These are phyloP conservation scores for Panthera uncia DNA, from an alignment of 2,113 vertebrate species.

Conservation along the genomic window DNA sequence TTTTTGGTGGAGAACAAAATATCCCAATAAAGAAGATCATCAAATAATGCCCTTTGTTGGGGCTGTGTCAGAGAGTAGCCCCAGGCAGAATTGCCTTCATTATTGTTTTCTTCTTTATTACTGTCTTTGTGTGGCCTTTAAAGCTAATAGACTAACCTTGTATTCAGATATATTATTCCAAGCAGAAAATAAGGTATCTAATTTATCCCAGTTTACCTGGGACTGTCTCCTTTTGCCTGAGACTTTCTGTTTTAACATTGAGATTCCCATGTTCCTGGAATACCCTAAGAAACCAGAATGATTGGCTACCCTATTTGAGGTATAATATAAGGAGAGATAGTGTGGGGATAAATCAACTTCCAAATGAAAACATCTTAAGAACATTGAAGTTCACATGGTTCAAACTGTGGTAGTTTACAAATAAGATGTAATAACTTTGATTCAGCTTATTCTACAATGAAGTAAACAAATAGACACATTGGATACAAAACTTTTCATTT, in stretches of 20 bases:
- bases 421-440: neutral
- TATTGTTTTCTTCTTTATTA: neutral
- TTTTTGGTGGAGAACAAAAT: neutral
- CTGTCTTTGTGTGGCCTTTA: neutral
- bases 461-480: neutral
- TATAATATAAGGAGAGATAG: neutral
- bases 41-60: neutral
- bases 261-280: neutral
- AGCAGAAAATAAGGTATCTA: neutral
- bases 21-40: neutral
- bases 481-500: neutral
- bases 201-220: neutral
- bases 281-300: neutral
- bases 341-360: neutral
- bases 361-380: neutral
- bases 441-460: neutral
- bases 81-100: neutral
- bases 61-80: neutral
- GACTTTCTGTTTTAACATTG: neutral
- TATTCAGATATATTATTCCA: neutral
- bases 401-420: neutral
- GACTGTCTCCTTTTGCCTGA: neutral
- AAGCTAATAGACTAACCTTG: neutral
- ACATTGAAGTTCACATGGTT: neutral
- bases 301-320: neutral